These are phyloP conservation scores for Desmophyllum pertusum DNA, from an alignment of 92 coral and sea anemone genomes.

Conservation along the genomic window DNA sequence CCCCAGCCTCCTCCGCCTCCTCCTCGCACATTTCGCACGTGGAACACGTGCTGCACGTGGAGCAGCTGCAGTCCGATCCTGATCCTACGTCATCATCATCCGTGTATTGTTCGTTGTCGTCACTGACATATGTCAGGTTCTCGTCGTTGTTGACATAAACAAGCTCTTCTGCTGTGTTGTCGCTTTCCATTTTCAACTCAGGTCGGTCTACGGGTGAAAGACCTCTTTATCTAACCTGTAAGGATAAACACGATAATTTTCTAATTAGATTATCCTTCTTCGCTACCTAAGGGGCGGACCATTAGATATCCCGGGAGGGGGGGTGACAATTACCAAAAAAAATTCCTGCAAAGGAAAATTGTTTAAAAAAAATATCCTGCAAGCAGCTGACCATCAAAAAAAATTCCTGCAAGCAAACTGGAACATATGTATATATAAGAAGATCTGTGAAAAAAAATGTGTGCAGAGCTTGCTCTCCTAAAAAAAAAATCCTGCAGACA, in stretches of 20 bases:
- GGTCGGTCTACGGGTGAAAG: background rate
- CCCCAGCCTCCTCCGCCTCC: conserved; percentile 31
- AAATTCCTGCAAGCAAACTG: too few species aligned
- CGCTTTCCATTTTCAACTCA: conserved; percentile 14
- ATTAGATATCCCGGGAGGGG: too few species aligned
- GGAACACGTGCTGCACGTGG: conserved; percentile 78
- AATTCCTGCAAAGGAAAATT: too few species aligned
- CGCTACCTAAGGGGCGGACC: too few species aligned
- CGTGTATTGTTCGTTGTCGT: conserved; percentile 38
- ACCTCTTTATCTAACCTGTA: conserved; percentile 14
- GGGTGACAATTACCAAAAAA: too few species aligned
- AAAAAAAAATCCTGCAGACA: too few species aligned
- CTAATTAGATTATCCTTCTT: background rate
- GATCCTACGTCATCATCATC: conserved; percentile 48
- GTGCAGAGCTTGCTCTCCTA: too few species aligned
- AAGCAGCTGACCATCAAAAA: too few species aligned
- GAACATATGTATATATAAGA: too few species aligned
- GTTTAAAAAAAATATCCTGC: too few species aligned
- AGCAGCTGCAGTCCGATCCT: conserved; percentile 74
- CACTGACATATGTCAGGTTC: conserved; percentile 5
- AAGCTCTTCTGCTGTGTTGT: background rate
- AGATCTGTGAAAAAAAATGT: too few species aligned
- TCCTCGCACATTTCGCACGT: conserved; percentile 37
- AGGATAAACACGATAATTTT: background rate
- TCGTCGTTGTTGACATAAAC: conserved; percentile 17